Conservation (phyloP, 2,113 vertebrate species). For the Notothenia coriiceps region DNA sequence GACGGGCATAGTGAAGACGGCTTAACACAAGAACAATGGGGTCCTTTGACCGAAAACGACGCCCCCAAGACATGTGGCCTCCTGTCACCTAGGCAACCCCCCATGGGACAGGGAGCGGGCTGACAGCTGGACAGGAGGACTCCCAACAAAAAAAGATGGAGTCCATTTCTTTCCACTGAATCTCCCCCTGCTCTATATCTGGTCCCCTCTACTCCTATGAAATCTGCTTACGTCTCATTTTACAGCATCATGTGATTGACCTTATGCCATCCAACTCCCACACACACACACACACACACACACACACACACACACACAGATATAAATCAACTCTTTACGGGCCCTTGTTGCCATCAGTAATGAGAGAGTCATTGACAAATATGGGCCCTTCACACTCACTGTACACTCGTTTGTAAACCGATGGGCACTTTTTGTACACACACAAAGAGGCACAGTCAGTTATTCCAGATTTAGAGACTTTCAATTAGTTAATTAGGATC, state of each 20-base stretch:
- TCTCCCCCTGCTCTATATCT: conserved; percentile 59
- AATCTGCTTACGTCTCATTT: conserved; percentile 66
- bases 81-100: conserved; percentile 88
- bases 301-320: no score
- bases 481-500: conserved; percentile 76
- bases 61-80: conserved; percentile 89
- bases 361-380: conserved; percentile 58
- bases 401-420: conserved; percentile 60
- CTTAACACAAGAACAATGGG: conserved; percentile 87
- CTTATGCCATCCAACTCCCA: conserved; percentile 31
- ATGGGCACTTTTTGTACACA: conserved; percentile 43
- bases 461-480: conserved; percentile 65
- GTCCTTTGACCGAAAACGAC: conserved; percentile 85
- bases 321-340: conserved; percentile 63
- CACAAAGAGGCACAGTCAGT: conserved; percentile 58
- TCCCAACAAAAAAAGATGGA: conserved; percentile 72
- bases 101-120: conserved; percentile 79
- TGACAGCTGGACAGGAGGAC: conserved; percentile 86
- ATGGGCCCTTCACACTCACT: conserved; percentile 58
- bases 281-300: neutral
- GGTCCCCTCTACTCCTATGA: conserved; percentile 43
- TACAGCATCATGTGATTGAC: conserved; percentile 68
- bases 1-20: conserved; percentile 83
- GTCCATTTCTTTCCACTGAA: conserved; percentile 80
- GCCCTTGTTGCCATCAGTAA: conserved; percentile 35